Percentiles rank a stretch among this genome's conserved stretches.
These are phyloP conservation scores for Psix sp. DNA, from an alignment of 1,140 invertebrate species.

Conservation along the genomic window DNA sequence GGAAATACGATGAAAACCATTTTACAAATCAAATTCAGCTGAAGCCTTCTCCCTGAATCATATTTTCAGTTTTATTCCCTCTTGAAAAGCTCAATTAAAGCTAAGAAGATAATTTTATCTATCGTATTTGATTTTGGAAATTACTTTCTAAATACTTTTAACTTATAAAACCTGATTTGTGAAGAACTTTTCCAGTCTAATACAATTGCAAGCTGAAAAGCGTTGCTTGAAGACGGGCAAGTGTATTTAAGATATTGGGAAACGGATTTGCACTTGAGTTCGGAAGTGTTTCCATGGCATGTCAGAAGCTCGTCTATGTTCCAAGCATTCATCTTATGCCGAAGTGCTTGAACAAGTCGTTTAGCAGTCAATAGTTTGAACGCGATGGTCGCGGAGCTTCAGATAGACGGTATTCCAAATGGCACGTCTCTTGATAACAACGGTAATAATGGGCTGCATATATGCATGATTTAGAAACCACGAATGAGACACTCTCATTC, in stretches of 20 bases:
- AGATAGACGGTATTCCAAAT: slow-evolving; percentile 46
- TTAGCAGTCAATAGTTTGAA: slow-evolving; percentile 53
- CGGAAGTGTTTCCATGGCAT: slow-evolving; percentile 14
- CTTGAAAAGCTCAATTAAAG: no score
- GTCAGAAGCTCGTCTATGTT: slow-evolving; percentile 2
- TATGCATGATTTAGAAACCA: slow-evolving; percentile 49
- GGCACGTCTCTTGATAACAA: slow-evolving; percentile 38
- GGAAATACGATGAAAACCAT: no score
- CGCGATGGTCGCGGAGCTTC: slow-evolving; percentile 25
- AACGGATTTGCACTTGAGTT: slow-evolving; percentile 20
- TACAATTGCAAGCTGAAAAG: not conserved
- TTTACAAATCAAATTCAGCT: no score
- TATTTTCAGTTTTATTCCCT: no score
- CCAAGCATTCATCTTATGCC: slow-evolving; percentile 23
- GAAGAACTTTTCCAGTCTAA: not conserved
- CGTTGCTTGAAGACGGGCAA: not conserved
- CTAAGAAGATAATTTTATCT: no score
- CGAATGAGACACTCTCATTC: slow-evolving; percentile 40
- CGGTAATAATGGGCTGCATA: slow-evolving; percentile 53
- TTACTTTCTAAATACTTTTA: no score
- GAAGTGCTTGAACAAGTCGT: slow-evolving; percentile 47
- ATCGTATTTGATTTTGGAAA: no score
- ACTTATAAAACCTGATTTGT: no score
- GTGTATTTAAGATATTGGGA: slow-evolving; percentile 8
- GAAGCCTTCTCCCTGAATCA: no score